A percentile compares a stretch with the other conserved stretches of the same genome.
These are phyloP conservation scores for Chinchilla lanigera DNA, from an alignment of 2,113 vertebrate genomes.

Conservation along the genomic window DNA sequence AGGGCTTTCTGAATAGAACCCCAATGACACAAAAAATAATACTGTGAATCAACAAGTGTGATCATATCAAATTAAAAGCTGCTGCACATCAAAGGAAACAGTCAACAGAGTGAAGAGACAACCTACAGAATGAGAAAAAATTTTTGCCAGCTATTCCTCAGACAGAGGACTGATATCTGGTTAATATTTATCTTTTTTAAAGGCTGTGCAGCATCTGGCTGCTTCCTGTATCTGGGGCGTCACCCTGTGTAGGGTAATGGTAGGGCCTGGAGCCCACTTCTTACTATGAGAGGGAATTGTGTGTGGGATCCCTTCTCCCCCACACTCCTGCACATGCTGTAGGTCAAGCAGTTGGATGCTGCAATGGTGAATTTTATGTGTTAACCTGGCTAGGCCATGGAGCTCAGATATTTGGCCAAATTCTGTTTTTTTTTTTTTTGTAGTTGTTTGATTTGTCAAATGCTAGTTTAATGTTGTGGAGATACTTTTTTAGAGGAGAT, in stretches of 20 bases:
- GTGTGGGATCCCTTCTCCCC: neutral
- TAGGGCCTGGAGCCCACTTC: neutral
- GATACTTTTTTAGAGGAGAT: neutral
- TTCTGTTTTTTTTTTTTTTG: neutral
- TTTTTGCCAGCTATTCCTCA: neutral
- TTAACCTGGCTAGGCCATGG: neutral
- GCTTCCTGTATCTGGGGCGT: neutral
- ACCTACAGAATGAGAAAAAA: neutral
- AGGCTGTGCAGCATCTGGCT: neutral
- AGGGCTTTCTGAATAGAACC: neutral
- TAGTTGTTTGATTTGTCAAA: neutral
- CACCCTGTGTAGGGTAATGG: accelerated
- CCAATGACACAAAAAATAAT: neutral
- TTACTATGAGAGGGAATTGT: neutral
- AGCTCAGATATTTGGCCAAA: neutral
- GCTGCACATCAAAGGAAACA: neutral
- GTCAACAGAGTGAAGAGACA: neutral
- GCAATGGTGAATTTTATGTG: too few relatives aligned
- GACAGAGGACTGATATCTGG: neutral
- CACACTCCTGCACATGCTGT: accelerated
- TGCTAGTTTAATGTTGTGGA: neutral
- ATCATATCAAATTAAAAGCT: neutral
- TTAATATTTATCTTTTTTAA: neutral
- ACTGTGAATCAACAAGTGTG: neutral
- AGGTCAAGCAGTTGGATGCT: neutral